Base-by-base conservation (phyloP, 2,797 vertebrate genomes). In the Leptoclinus maculatus region DNA sequence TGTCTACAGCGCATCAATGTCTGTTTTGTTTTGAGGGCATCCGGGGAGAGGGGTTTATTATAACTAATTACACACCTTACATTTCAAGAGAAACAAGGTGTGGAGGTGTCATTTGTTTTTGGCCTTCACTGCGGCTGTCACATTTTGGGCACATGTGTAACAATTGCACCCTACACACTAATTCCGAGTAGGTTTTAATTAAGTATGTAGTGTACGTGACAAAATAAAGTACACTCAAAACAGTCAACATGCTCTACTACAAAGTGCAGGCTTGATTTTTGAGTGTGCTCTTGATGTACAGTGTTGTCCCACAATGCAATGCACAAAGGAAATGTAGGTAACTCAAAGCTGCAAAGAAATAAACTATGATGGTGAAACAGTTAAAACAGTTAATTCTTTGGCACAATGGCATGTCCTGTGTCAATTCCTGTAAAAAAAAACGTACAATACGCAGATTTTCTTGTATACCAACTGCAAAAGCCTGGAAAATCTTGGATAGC, bases 51-150 rank as follows among this genome's bases (percentile, higher is more conserved):
- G 9, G n/a, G 16, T 29, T 27, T 16, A 16, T 53, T 7, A n/a
- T 19, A 34, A 7, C 51, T 56, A 34, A 56, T 75, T 67, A 58
- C 19, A 69, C 5, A n/a, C 5, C 21, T 83, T 1, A 4, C 25
- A 38, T 38, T 74, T 74, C 36, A 60, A 63, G 65, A 49, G 19
- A 63, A 69, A 58, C 19, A 17, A 75, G 39, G 27, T 19, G 63
- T 1, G 16, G 3, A 27, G 14, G 29, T 11, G 13, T 11, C 38
- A 25, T 19, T 70, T 16, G 13, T 45, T 23, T 57, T 2, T 14
- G 43, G 14, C 47, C 19, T 53, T n/a, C n/a, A 12, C 12, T 53
- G 49, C 23, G 49, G 23, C 27, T 27, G 19, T 9, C 39, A 13
- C 39, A 41, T 41, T 1, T 14, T 16, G 13, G 41, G 13, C 3